These are phyloP conservation scores for Psilanteris sp. DNA, from an alignment of 1,140 invertebrate genomes.

Conservation along the genomic window DNA sequence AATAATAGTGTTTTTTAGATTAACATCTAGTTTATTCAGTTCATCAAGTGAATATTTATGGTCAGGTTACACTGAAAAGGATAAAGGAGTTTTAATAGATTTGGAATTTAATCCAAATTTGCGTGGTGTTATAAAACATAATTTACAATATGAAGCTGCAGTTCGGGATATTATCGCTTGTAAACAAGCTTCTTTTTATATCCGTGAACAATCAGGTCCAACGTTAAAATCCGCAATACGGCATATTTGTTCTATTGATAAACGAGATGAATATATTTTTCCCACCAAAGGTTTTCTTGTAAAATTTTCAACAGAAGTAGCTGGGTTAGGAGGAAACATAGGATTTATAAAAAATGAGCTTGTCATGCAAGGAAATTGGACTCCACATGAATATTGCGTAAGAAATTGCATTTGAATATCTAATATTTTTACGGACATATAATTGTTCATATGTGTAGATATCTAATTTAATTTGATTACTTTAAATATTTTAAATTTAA, in stretches of 20 bases:
- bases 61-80: slow-evolving; percentile 87
- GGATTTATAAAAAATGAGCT: slow-evolving; percentile 92
- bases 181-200: slow-evolving; percentile 85
- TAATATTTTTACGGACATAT: too few species aligned
- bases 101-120: slow-evolving; percentile 82
- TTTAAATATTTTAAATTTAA: too few species aligned
- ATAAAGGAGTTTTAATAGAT: slow-evolving; percentile 84
- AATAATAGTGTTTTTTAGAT: too few species aligned
- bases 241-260: slow-evolving; percentile 88
- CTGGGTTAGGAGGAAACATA: slow-evolving; percentile 92
- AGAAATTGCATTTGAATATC: too few species aligned
- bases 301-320: slow-evolving; percentile 87
- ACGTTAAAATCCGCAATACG: slow-evolving; percentile 91
- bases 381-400: slow-evolving; percentile 84
- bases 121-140: slow-evolving; percentile 84
- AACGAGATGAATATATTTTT: slow-evolving; percentile 88
- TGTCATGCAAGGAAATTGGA: slow-evolving; percentile 87
- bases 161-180: slow-evolving; percentile 87
- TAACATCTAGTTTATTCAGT: slow-evolving; percentile 86
- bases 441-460: too few species aligned
- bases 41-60: slow-evolving; percentile 87
- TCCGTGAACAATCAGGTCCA: slow-evolving; percentile 91
- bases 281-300: slow-evolving; percentile 86
- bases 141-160: slow-evolving; percentile 90
- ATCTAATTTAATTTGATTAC: too few species aligned